Conservation (phyloP, 2,113 vertebrate genomes). For the Phalacrocorax aristotelis region DNA sequence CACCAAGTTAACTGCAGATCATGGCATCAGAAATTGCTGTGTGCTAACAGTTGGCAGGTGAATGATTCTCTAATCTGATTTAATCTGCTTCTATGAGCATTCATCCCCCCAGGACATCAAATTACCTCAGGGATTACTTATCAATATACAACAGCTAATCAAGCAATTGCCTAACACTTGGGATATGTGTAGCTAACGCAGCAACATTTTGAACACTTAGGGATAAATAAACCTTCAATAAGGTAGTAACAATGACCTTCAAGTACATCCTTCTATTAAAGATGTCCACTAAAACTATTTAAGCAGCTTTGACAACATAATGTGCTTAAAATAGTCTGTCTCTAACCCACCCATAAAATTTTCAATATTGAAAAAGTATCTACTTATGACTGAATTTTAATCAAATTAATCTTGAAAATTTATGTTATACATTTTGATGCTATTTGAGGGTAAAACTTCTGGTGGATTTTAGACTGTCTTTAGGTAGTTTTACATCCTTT, state of each 20-base stretch:
- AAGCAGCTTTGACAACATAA: background rate
- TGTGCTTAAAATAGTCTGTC: background rate
- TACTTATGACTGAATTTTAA: slow-evolving; percentile 31
- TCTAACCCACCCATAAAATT: background rate
- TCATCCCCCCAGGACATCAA: background rate
- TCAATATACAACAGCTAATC: background rate
- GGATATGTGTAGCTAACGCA: background rate
- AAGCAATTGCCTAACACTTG: background rate
- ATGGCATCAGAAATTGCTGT: background rate
- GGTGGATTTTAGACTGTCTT: slow-evolving; percentile 24
- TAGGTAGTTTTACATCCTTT: background rate
- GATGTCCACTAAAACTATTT: background rate
- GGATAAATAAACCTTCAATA: background rate
- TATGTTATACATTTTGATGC: background rate
- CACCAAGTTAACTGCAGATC: background rate
- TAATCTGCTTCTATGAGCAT: background rate
- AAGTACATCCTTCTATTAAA: background rate
- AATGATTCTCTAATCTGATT: background rate
- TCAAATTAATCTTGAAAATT: slow-evolving; percentile 57
- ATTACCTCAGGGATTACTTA: background rate
- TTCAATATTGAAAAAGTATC: background rate
- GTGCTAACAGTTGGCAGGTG: background rate
- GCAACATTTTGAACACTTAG: background rate
- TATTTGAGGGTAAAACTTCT: slow-evolving; percentile 42
- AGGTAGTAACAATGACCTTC: background rate